Evolutionary conservation across 1,140 invertebrate genomes (phyloP).

Genomic region (Cardiocondyla obscurior): DNA sequence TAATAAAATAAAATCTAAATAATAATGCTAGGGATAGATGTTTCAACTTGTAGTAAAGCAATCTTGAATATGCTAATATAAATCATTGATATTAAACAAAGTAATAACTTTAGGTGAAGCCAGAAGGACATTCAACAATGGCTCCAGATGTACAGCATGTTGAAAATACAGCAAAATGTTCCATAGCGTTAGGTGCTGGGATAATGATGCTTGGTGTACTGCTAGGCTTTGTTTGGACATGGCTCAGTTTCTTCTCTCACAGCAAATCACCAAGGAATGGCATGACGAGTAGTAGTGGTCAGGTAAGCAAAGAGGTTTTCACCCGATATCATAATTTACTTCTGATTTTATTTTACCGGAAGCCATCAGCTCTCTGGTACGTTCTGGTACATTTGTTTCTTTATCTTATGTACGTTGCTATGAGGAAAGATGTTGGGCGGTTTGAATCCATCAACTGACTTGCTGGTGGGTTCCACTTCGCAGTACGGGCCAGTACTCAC

Average conservation of each 20-base stretch:
- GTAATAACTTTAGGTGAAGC: constrained; percentile 37
- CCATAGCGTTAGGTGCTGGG: constrained; percentile 76
- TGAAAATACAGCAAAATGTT: constrained; percentile 67
- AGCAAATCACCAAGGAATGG: constrained; percentile 80
- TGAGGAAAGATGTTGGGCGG: constrained; percentile 84
- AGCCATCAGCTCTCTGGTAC: constrained; percentile 43
- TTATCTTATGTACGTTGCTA: constrained; percentile 82
- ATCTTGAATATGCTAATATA: background rate
- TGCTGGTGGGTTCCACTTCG: constrained; percentile 85
- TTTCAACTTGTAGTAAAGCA: no score
- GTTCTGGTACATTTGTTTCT: constrained; percentile 71
- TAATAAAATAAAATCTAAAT: no score
- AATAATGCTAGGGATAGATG: no score
- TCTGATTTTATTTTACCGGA: constrained; percentile 52
- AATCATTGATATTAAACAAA: background rate
- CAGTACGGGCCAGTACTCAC: constrained; percentile 84
- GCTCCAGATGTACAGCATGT: constrained; percentile 70
- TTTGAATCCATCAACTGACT: constrained; percentile 84
- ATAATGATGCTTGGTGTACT: constrained; percentile 77
- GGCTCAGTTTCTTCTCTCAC: constrained; percentile 77
- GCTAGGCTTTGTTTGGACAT: constrained; percentile 76
- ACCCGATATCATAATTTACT: constrained; percentile 23
- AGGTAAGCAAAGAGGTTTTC: constrained; percentile 74
- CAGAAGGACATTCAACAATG: constrained; percentile 1
- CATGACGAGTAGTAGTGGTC: constrained; percentile 79